These are phyloP conservation scores for Drosophila mojavensis DNA, from an alignment of 1,140 invertebrate species.

Conservation along the genomic window DNA sequence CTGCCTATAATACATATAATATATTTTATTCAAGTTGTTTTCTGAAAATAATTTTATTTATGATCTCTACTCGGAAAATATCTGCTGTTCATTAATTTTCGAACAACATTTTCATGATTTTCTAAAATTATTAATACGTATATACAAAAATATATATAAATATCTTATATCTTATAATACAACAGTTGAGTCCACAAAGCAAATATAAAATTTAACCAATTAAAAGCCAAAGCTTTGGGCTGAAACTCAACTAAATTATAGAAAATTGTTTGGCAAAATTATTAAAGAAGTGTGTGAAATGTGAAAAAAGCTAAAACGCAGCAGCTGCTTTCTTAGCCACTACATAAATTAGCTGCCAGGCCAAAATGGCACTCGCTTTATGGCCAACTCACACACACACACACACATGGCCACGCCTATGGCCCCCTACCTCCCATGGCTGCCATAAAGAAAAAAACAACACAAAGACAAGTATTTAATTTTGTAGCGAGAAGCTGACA, in stretches of 20 bases:
- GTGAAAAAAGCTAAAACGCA: conserved; percentile 28
- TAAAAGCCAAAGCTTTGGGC: conserved; percentile 32
- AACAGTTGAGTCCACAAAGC: not conserved
- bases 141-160: not conserved
- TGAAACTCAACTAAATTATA: conserved; percentile 64
- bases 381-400: conserved; percentile 43
- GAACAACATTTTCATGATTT: too few relatives aligned
- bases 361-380: conserved; percentile 58
- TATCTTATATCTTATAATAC: not conserved
- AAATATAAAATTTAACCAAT: conserved; percentile 45
- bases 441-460: conserved; percentile 49
- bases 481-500: conserved; percentile 78
- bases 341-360: conserved; percentile 81
- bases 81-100: too few relatives aligned
- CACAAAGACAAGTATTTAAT: conserved; percentile 80
- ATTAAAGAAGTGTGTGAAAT: conserved; percentile 53
- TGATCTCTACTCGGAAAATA: too few relatives aligned
- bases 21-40: too few relatives aligned
- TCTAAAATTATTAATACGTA: too few relatives aligned
- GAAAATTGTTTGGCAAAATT: conserved; percentile 69
- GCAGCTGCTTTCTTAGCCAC: conserved; percentile 71
- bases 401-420: conserved; percentile 53
- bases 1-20: too few relatives aligned
- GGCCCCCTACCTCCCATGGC: not conserved
- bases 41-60: too few relatives aligned